A percentile compares a stretch with the other conserved stretches of the same genome.
Conservation (phyloP, 2,797 vertebrate species). For the Morelia viridis region DNA sequence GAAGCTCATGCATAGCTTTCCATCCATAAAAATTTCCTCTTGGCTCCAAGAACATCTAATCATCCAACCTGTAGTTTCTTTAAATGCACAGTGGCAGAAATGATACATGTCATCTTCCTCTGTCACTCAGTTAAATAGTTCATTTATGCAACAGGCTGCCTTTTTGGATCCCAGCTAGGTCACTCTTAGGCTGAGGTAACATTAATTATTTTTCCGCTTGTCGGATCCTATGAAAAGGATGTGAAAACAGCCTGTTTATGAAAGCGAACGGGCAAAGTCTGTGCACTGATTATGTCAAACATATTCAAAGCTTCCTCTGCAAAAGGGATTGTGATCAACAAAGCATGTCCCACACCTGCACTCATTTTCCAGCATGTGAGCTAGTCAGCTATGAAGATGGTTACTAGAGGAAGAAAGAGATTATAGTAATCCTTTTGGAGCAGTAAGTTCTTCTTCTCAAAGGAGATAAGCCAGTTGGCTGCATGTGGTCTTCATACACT, state of each 20-base stretch:
- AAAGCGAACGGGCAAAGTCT: slow-evolving; percentile 84
- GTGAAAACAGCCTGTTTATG: slow-evolving; percentile 87
- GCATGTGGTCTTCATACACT: neutral
- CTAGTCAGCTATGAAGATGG: slow-evolving; percentile 67
- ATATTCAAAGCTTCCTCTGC: slow-evolving; percentile 89
- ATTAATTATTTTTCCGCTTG: slow-evolving; percentile 99
- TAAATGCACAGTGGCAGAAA: slow-evolving; percentile 69
- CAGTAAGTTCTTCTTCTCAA: neutral
- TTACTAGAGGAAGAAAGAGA: slow-evolving; percentile 46
- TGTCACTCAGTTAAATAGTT: slow-evolving; percentile 91
- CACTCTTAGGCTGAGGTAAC: slow-evolving; percentile 95
- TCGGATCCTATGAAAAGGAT: slow-evolving; percentile 93
- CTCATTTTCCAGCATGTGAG: slow-evolving; percentile 78
- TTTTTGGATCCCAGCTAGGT: slow-evolving; percentile 87
- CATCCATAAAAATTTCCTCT: slow-evolving; percentile 13
- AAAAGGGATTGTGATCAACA: slow-evolving; percentile 92
- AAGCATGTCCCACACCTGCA: slow-evolving; percentile 95
- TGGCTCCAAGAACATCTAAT: slow-evolving; percentile 49
- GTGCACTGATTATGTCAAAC: slow-evolving; percentile 96
- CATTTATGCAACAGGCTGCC: slow-evolving; percentile 87
- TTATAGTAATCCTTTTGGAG: slow-evolving; percentile 65
- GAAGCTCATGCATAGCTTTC: slow-evolving; percentile 20
- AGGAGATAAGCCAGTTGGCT: neutral
- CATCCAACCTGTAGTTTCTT: slow-evolving; percentile 61
- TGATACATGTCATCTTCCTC: slow-evolving; percentile 77